phyloP scores from a whole-genome alignment of 2,797 vertebrate species.

The Cyprinodon diabolis region DNA sequence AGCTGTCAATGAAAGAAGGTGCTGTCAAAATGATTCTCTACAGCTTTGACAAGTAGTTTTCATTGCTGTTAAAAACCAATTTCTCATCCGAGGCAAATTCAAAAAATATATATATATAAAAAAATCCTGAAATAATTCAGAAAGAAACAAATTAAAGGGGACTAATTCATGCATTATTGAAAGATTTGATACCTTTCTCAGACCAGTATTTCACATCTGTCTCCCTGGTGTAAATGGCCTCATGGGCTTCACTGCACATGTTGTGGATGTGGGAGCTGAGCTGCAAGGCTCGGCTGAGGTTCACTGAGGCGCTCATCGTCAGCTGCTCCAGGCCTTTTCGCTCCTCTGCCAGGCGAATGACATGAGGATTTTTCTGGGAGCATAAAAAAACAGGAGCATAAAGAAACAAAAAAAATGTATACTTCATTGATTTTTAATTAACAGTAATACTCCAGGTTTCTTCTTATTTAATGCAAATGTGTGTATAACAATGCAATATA shows the following conservation, averaged over 20 bases:
- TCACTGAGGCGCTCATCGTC: slow-evolving; percentile 89
- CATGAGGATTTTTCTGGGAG: slow-evolving; percentile 91
- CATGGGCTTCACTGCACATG: slow-evolving; percentile 89
- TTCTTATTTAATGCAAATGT: no score
- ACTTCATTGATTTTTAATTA: no score
- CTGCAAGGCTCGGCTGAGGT: slow-evolving; percentile 88
- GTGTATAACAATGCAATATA: no score
- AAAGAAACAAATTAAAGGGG: not conserved
- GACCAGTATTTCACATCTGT: slow-evolving; percentile 92
- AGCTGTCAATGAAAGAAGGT: slow-evolving; percentile 61
- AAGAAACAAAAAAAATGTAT: not conserved
- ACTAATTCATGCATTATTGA: not conserved
- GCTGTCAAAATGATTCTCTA: slow-evolving; percentile 64
- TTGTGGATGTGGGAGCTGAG: slow-evolving; percentile 93
- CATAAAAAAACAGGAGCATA: slow-evolving; percentile 5
- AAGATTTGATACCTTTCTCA: slow-evolving; percentile 83
- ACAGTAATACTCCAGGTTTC: no score
- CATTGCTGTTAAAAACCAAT: slow-evolving; percentile 19
- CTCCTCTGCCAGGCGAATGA: slow-evolving; percentile 91
- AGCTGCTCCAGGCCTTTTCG: slow-evolving; percentile 86
- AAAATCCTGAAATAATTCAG: no score
- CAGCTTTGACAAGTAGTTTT: slow-evolving; percentile 44
- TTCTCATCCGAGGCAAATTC: slow-evolving; percentile 1
- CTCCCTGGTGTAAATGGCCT: slow-evolving; percentile 91
- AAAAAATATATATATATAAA: not conserved